These are phyloP conservation scores for Zonitis immaculata DNA, from an alignment of 2,888 invertebrate genomes.

Conservation along the genomic window DNA sequence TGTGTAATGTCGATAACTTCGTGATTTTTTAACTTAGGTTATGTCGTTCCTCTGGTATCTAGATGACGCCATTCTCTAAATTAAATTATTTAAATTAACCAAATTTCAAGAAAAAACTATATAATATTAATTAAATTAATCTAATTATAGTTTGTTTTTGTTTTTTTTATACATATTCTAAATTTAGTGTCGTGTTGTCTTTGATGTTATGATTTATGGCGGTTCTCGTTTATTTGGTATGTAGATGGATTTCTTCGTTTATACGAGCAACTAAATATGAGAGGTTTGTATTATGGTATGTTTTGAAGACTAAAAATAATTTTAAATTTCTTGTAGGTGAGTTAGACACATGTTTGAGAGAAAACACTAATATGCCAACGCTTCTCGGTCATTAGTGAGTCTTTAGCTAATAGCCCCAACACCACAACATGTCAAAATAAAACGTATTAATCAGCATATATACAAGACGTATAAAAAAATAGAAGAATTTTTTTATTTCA, in stretches of 20 bases:
- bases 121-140: no score
- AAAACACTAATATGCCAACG: slow-evolving; percentile 41
- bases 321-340: slow-evolving; percentile 3
- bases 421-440: slow-evolving; percentile 48
- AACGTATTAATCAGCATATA: slow-evolving; percentile 46
- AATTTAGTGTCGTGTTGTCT: not conserved
- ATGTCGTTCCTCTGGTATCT: no score
- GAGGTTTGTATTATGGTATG: slow-evolving; percentile 32
- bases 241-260: not conserved
- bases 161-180: no score
- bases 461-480: not conserved
- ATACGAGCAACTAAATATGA: slow-evolving; percentile 17
- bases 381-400: slow-evolving; percentile 40
- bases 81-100: no score
- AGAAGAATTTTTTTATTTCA: not conserved
- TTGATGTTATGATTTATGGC: not conserved
- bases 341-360: slow-evolving; percentile 30
- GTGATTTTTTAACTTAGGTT: no score
- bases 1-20: no score
- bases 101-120: no score
- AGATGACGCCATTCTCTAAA: no score
- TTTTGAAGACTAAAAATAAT: slow-evolving; percentile 30
- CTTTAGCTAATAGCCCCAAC: slow-evolving; percentile 48
- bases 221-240: not conserved
- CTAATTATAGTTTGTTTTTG: no score